phyloP scores from a whole-genome alignment of 37 sponge, comb jelly and placozoan species.

The Bolinopsis microptera region DNA sequence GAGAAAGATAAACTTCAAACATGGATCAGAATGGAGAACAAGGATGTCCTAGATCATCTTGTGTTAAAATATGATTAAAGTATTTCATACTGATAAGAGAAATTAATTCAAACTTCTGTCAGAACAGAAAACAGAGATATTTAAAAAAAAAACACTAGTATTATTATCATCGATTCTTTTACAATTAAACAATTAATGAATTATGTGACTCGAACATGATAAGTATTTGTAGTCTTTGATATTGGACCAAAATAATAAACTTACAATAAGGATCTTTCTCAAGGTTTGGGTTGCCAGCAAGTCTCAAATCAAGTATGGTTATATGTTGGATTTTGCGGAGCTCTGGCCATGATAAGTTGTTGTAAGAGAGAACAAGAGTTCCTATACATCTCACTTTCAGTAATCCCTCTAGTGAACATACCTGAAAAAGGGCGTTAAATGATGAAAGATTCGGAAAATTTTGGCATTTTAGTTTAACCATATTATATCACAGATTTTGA shows the following conservation, averaged over 20 bases:
- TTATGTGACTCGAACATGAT: no score
- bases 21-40: constrained; percentile 64
- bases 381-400: constrained; percentile 67
- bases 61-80: background rate
- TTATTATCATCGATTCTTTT: no score
- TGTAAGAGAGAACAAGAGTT: constrained; percentile 65
- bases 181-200: no score
- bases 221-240: no score
- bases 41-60: background rate
- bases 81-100: no score
- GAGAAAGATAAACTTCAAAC: background rate
- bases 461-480: no score
- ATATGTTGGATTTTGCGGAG: constrained; percentile 68
- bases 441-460: background rate
- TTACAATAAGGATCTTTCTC: constrained; percentile 75
- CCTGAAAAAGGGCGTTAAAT: background rate
- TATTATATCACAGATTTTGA: no score
- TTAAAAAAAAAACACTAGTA: no score
- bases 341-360: constrained; percentile 74
- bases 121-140: no score
- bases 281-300: constrained; percentile 70
- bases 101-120: no score
- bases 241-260: no score
- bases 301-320: constrained; percentile 66
- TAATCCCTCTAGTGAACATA: constrained; percentile 46